These are phyloP conservation scores for Antheraea yamamai DNA, from an alignment of 2,888 invertebrate species.

Conservation along the genomic window DNA sequence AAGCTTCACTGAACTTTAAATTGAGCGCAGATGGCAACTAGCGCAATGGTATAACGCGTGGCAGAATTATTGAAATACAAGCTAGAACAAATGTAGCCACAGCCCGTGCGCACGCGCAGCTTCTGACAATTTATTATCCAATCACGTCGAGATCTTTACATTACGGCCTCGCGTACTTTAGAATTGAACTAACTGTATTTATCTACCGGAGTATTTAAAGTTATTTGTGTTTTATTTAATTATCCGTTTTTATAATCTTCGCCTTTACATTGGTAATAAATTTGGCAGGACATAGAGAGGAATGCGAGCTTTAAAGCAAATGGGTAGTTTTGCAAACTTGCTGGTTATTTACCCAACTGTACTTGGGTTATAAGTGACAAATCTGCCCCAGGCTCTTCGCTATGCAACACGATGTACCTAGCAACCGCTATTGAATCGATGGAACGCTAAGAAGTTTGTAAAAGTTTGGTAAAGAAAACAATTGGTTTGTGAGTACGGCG, in stretches of 20 bases:
- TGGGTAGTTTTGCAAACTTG: too few relatives aligned
- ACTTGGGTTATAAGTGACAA: too few relatives aligned
- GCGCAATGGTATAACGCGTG: not conserved
- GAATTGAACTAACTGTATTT: conserved; percentile 70
- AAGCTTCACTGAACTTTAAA: not conserved
- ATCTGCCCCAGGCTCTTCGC: too few relatives aligned
- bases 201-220: not conserved
- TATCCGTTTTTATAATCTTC: conserved; percentile 17
- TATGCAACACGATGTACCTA: too few relatives aligned
- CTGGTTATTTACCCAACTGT: too few relatives aligned
- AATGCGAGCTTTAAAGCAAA: too few relatives aligned
- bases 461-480: too few relatives aligned
- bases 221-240: conserved; percentile 19
- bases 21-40: not conserved
- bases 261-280: too few relatives aligned
- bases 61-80: not conserved
- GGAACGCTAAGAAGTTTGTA: too few relatives aligned
- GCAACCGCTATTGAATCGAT: too few relatives aligned
- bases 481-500: too few relatives aligned
- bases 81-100: not conserved
- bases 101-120: conserved; percentile 25
- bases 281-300: too few relatives aligned
- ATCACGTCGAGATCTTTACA: conserved; percentile 66
- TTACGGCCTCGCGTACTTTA: conserved; percentile 40
- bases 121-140: conserved; percentile 57